Evolutionary conservation across 2,888 invertebrate species (phyloP), one percentile per base, ranked within the genome.

Genomic region (Amorpha juglandis): DNA sequence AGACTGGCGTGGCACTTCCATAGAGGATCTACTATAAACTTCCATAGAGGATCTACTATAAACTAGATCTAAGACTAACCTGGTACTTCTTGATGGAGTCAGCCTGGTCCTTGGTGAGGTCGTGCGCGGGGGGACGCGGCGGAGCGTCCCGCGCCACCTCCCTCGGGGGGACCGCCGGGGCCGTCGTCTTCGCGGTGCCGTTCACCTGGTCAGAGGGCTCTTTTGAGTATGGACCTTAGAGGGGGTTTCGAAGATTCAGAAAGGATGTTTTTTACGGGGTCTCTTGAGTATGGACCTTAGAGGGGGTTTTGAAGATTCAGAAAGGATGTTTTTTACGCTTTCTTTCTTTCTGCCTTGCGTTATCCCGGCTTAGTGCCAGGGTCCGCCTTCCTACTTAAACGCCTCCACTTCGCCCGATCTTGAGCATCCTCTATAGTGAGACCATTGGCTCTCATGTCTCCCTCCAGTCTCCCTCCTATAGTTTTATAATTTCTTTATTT

Each of bases 1-100:
- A 27, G 27, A 27, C 27, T 27, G 27, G 27, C 42, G 7, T 42
- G 42, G 42, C 7, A 42, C 42, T 42, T 27, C 27, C 27, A 27
- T 3, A 27, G 27, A 27, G 27, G 4, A 27, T 3, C 4, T 27
- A 27, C 4, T 27, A 11, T 42, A 42, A 42, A 42, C 2, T 42
- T 27, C 27, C 2, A 42, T 9, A 42, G 2, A 9, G 42, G 8
- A 11, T n/a, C n/a, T n/a, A n/a, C n/a, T n/a, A n/a, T n/a, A n/a
- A 6, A 45, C 11, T 48, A 48, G 11, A 16, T 50, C 4, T 63
- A 27, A 6, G 7, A 45, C 33, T 2, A 77, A 98, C 98, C 96
- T 98, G 98, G 89, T 98, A 98, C 87, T 98, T 98, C 82, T 96
- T 96, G 87, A 98, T 98, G 88, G 97, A 97, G 83, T 98, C 97